Conservation (phyloP, 2,888 invertebrate species). For the Chaetoderma sp. region DNA sequence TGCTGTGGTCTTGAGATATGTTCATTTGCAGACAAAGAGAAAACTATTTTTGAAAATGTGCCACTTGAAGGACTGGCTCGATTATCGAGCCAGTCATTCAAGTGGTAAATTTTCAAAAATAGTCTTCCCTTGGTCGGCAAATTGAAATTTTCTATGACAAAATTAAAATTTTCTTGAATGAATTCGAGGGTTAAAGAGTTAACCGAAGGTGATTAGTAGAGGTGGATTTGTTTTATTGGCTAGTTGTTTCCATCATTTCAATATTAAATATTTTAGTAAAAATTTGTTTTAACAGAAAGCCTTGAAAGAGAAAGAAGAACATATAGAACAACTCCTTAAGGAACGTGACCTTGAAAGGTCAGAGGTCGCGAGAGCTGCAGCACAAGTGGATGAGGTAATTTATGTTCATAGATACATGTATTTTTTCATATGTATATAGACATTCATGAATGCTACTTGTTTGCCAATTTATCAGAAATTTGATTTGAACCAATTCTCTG, state of each 20-base stretch:
- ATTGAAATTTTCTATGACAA: too few species aligned
- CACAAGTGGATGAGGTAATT: conserved; percentile 82
- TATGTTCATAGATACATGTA: neutral
- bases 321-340: conserved; percentile 90
- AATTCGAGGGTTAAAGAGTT: too few species aligned
- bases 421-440: neutral
- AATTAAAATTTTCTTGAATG: too few species aligned
- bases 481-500: too few species aligned
- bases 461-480: neutral
- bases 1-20: too few species aligned
- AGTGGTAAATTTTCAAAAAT: too few species aligned
- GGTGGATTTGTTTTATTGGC: neutral
- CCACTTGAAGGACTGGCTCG: too few species aligned
- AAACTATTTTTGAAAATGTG: too few species aligned
- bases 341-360: conserved; percentile 92
- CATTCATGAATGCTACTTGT: neutral
- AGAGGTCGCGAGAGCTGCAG: conserved; percentile 87
- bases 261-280: neutral
- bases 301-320: conserved; percentile 92
- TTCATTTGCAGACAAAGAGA: too few species aligned
- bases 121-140: too few species aligned
- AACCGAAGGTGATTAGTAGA: too few species aligned
- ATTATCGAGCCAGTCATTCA: too few species aligned
- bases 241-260: neutral
- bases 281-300: conserved; percentile 78